These are phyloP conservation scores for Hippolais icterina DNA, from an alignment of 2,113 vertebrate species.

Conservation along the genomic window DNA sequence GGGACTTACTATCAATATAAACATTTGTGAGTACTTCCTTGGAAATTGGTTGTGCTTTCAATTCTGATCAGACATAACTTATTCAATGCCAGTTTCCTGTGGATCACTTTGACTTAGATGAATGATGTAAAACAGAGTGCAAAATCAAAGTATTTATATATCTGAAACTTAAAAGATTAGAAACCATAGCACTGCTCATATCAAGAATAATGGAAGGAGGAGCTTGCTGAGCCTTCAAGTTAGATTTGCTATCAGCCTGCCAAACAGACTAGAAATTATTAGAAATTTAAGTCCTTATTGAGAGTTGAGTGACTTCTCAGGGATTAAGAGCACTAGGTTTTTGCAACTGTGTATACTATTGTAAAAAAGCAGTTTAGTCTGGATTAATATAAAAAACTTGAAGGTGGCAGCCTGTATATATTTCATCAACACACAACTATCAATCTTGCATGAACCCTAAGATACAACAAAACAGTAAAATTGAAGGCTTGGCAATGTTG, in stretches of 20 bases:
- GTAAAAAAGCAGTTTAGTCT: background rate
- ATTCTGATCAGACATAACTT: background rate
- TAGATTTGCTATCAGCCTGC: background rate
- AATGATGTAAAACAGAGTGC: background rate
- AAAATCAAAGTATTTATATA: background rate
- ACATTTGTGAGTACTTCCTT: background rate
- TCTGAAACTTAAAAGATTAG: background rate
- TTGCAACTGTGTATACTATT: background rate
- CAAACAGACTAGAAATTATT: background rate
- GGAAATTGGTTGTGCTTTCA: background rate
- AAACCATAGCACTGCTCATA: background rate
- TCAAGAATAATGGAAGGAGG: background rate
- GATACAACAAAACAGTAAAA: background rate
- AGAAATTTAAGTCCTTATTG: background rate
- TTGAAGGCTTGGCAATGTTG: background rate
- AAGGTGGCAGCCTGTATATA: background rate
- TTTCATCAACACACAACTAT: background rate
- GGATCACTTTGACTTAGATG: background rate
- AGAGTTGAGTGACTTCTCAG: background rate
- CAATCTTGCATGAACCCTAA: background rate
- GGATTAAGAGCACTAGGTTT: background rate
- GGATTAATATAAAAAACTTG: background rate
- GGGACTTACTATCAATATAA: background rate
- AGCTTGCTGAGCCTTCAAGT: background rate
- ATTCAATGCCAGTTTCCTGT: background rate